Evolutionary conservation across 1,140 invertebrate genomes (phyloP).

Genomic region (Sminthurides bifidus): DNA sequence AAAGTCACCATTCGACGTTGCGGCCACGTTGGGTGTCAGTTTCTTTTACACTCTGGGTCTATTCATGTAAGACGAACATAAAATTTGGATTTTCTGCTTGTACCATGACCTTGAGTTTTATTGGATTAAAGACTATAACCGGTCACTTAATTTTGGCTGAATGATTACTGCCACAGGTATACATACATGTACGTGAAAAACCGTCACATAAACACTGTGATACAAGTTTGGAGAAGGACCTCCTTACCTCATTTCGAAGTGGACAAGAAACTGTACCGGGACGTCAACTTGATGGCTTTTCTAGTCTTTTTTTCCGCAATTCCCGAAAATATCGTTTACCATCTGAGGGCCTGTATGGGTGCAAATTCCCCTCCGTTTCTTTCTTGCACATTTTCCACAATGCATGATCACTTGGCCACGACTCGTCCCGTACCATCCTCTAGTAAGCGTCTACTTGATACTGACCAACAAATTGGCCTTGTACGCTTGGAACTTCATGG

Average conservation of each 20-base stretch:
- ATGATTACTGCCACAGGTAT: background rate
- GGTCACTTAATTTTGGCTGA: background rate
- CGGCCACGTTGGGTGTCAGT: background rate
- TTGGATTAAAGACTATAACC: background rate
- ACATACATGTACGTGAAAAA: background rate
- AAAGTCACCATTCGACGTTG: background rate
- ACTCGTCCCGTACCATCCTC: slow-evolving; percentile 2
- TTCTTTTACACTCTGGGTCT: background rate
- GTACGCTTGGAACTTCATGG: slow-evolving; percentile 13
- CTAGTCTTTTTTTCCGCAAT: slow-evolving; percentile 5
- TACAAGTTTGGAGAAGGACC: background rate
- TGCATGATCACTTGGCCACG: background rate
- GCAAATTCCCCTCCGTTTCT: background rate
- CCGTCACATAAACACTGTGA: background rate
- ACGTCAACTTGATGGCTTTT: background rate
- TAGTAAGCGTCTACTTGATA: background rate
- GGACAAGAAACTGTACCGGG: background rate
- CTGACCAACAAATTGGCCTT: slow-evolving; percentile 6
- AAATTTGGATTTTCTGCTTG: too few species aligned
- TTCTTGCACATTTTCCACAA: background rate
- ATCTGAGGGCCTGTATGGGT: background rate
- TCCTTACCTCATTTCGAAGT: background rate
- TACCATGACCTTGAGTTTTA: too few species aligned
- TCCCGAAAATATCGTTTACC: slow-evolving; percentile 7
- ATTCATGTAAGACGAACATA: background rate